Conservation (phyloP, 2,113 vertebrate species). For the Dromas ardeola region DNA sequence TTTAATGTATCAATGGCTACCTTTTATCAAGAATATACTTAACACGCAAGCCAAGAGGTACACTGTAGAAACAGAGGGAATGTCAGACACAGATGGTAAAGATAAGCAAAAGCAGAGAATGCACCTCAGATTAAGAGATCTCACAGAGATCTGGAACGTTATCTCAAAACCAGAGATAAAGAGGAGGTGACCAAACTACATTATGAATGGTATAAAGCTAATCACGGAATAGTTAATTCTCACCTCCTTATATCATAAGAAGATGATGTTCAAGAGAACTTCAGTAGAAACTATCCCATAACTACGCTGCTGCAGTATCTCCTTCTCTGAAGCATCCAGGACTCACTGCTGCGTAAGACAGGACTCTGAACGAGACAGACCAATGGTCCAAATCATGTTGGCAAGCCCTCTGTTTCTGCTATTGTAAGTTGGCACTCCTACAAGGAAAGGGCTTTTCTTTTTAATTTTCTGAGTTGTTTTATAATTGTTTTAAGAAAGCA, state of each 20-base stretch:
- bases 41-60: neutral
- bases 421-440: neutral
- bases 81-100: neutral
- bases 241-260: neutral
- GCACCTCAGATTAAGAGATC: neutral
- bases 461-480: neutral
- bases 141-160: neutral
- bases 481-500: neutral
- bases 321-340: neutral
- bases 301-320: neutral
- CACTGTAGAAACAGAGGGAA: neutral
- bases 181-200: neutral
- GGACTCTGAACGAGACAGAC: neutral
- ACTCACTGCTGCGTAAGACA: neutral
- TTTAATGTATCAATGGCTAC: neutral
- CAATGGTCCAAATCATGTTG: neutral
- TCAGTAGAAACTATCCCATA: neutral
- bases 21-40: neutral
- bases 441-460: neutral
- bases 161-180: neutral
- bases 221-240: neutral
- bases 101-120: neutral
- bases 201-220: neutral
- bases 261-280: neutral
- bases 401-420: neutral